Evolutionary conservation across 2,888 invertebrate species (phyloP).

Genomic region (Aleiodes leptofemur): DNA sequence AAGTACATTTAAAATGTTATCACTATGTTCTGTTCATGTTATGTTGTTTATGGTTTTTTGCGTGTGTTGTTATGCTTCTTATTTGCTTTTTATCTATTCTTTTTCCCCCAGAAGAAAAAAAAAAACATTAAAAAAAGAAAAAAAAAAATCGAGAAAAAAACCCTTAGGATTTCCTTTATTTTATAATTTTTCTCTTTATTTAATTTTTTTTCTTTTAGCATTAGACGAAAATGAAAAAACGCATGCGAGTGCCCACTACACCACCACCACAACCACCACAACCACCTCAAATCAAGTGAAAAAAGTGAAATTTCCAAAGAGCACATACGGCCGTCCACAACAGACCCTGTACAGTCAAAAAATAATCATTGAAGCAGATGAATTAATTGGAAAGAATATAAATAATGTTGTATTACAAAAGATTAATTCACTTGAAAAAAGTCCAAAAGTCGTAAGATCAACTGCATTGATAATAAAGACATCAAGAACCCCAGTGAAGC

Average conservation of each 20-base stretch:
- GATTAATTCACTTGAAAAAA: constrained; percentile 71
- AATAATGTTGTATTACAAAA: constrained; percentile 70
- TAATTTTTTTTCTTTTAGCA: constrained; percentile 72
- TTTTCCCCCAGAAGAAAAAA: background rate
- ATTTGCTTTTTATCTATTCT: constrained; percentile 12
- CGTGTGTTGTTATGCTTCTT: constrained; percentile 26
- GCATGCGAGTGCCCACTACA: constrained; percentile 73
- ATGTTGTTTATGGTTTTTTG: constrained; percentile 12
- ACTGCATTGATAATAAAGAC: constrained; percentile 73
- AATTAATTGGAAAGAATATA: constrained; percentile 69
- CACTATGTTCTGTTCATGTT: constrained; percentile 1
- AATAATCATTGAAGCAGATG: constrained; percentile 73
- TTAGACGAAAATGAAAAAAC: constrained; percentile 70
- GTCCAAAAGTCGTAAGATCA: constrained; percentile 71
- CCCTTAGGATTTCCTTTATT: constrained; percentile 15
- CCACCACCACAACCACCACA: constrained; percentile 66
- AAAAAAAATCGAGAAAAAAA: background rate
- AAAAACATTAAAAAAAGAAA: background rate
- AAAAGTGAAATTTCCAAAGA: constrained; percentile 71
- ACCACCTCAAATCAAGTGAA: constrained; percentile 69
- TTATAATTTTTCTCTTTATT: constrained; percentile 54
- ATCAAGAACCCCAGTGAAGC: constrained; percentile 65
- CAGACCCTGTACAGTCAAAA: constrained; percentile 72
- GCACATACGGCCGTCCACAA: constrained; percentile 65
- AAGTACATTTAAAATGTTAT: too few species aligned